These are phyloP conservation scores for Heteromormyrus szaboi DNA, from an alignment of 2,797 vertebrate genomes.

Conservation along the genomic window DNA sequence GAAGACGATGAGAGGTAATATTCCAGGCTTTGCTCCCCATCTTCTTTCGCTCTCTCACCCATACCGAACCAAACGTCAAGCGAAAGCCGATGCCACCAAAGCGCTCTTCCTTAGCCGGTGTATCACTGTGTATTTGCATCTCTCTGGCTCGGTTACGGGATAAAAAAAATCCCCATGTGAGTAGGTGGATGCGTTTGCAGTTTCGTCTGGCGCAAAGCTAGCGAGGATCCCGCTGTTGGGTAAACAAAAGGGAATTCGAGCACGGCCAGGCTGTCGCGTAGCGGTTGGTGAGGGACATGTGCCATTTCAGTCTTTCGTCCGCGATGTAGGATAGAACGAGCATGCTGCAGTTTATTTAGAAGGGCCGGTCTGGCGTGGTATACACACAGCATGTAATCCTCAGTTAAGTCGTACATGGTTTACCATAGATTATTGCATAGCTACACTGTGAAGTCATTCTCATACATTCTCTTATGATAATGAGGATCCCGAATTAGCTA, in stretches of 20 bases:
- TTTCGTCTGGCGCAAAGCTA: not conserved
- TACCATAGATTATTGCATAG: not conserved
- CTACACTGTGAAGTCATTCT: not conserved
- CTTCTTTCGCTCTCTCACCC: not conserved
- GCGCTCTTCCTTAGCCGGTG: not conserved
- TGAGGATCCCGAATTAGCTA: not conserved
- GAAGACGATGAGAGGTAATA: constrained; percentile 80
- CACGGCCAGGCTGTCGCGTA: not conserved
- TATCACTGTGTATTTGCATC: not conserved
- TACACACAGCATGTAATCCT: not conserved
- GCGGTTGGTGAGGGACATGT: not conserved
- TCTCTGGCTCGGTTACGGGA: not conserved
- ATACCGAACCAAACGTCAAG: not conserved
- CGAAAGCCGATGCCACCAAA: not conserved
- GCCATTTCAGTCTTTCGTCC: not conserved
- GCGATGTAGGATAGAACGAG: not conserved
- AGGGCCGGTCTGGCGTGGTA: not conserved
- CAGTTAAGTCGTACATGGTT: not conserved
- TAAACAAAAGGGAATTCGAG: constrained; percentile 1
- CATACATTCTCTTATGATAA: not conserved
- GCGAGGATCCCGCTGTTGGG: not conserved
- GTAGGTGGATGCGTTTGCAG: not conserved
- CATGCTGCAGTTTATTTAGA: not conserved
- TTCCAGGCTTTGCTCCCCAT: not conserved
- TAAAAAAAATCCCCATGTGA: not conserved